Conservation (phyloP, 2,113 vertebrate species). For the Ceyx margarethae region DNA sequence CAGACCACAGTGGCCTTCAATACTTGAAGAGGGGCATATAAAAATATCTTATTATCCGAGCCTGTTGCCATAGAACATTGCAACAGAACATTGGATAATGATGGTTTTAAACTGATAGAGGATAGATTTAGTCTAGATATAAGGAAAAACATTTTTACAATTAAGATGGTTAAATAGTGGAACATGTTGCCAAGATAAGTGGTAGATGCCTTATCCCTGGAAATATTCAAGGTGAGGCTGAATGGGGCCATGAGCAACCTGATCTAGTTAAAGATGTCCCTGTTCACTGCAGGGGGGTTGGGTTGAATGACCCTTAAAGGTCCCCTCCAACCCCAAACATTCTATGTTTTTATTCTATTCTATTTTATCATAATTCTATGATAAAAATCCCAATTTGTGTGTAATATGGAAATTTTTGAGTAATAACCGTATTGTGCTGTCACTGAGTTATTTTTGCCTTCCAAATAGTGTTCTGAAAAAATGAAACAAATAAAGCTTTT, state of each 20-base stretch:
- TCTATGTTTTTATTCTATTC: too few relatives aligned
- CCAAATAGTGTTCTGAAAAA: constrained; percentile 28
- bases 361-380: neutral
- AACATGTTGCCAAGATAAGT: neutral
- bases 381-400: neutral
- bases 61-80: neutral
- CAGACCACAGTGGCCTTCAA: neutral
- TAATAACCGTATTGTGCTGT: neutral
- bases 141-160: neutral
- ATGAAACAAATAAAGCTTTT: neutral
- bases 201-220: neutral
- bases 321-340: neutral
- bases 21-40: neutral
- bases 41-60: neutral
- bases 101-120: neutral
- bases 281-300: neutral
- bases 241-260: neutral
- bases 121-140: neutral
- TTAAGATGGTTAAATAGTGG: neutral
- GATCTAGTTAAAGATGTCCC: neutral
- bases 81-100: neutral
- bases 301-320: neutral
- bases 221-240: neutral
- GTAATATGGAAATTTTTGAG: neutral
- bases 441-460: neutral